phyloP scores from a whole-genome alignment of 53 echinoderm and acorn worm genomes.

The Mesocentrotus franciscanus region DNA sequence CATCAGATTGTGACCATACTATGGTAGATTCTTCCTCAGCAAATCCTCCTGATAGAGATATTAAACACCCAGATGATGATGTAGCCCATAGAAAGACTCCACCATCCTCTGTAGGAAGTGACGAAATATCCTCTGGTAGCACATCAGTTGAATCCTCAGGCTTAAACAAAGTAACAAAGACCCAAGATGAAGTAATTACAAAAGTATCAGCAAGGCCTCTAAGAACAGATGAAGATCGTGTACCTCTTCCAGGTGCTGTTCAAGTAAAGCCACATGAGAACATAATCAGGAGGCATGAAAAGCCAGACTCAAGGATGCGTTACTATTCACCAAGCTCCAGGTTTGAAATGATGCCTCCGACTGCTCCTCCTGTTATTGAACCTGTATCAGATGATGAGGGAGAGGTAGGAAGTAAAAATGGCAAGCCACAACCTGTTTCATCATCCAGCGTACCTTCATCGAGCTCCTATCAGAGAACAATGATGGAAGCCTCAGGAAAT shows the following conservation, averaged over 20 bases:
- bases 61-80: not conserved
- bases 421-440: not conserved
- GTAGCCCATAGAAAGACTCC: not conserved
- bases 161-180: not conserved
- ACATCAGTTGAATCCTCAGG: not conserved
- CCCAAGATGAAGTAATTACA: constrained; percentile 8
- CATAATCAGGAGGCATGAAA: constrained; percentile 33
- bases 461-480: not conserved
- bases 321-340: constrained; percentile 52
- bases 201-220: constrained; percentile 21
- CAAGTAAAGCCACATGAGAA: constrained; percentile 46
- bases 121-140: not conserved
- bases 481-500: constrained; percentile 75
- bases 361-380: constrained; percentile 79
- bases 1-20: constrained; percentile 9
- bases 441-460: not conserved
- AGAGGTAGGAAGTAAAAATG: constrained; percentile 50
- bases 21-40: not conserved
- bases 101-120: constrained; percentile 22
- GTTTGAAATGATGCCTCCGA: not conserved
- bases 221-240: not conserved
- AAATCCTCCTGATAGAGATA: not conserved
- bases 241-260: not conserved
- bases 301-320: constrained; percentile 53
- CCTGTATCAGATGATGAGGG: constrained; percentile 97